phyloP scores from a whole-genome alignment of 2,888 invertebrate genomes.

The Leucophenga maculata region DNA sequence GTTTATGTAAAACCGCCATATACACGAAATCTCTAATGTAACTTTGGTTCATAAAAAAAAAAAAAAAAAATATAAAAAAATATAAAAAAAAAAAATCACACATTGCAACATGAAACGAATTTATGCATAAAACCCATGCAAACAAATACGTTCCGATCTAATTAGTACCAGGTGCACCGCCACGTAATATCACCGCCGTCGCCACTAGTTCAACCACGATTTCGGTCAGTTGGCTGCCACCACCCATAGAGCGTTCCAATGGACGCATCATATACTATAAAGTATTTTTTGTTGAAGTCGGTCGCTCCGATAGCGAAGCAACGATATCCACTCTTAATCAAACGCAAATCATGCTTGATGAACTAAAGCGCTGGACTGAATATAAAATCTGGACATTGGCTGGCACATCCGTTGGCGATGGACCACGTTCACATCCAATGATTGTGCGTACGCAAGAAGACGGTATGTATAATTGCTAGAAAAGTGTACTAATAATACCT shows the following conservation, averaged over 20 bases:
- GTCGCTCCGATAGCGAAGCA: constrained; percentile 88
- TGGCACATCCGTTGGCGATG: constrained; percentile 96
- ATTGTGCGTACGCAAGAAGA: constrained; percentile 96
- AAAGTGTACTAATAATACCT: constrained; percentile 38
- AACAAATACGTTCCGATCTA: constrained; percentile 64
- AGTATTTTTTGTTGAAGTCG: constrained; percentile 90
- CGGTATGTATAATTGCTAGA: constrained; percentile 83
- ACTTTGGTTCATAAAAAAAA: constrained; percentile 28
- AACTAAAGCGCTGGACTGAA: constrained; percentile 94
- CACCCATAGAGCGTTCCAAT: constrained; percentile 90
- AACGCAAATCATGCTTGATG: constrained; percentile 87
- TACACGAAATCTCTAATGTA: constrained; percentile 15
- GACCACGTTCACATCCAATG: constrained; percentile 93
- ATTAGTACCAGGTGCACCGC: constrained; percentile 96
- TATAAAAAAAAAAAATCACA: constrained; percentile 41
- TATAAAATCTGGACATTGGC: constrained; percentile 98
- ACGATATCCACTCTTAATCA: constrained; percentile 84
- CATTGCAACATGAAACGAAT: constrained; percentile 33
- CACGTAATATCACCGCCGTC: constrained; percentile 91
- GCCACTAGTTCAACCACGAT: constrained; percentile 92
- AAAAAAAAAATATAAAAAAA: constrained; percentile 41
- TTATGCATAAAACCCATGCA: constrained; percentile 38
- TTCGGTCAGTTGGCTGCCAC: constrained; percentile 93
- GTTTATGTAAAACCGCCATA: constrained; percentile 29
- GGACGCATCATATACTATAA: constrained; percentile 96